Evolutionary conservation across 2,113 vertebrate genomes (phyloP).

Genomic region (Thoracochromis brauschi): DNA sequence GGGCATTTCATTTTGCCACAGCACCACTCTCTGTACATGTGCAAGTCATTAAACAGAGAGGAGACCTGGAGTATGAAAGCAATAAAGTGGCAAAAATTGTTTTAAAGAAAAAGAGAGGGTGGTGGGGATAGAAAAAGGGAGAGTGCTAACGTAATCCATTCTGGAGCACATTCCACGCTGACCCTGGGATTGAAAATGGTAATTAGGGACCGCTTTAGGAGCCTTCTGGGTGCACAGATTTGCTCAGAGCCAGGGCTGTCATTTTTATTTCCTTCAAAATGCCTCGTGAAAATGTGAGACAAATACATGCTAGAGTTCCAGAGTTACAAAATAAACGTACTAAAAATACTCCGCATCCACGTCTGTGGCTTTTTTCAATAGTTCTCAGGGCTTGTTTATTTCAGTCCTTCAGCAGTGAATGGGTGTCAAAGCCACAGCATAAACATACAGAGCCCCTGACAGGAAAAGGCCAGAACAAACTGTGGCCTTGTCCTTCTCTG

Average conservation of each 20-base stretch:
- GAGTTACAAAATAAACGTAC: slow-evolving; percentile 48
- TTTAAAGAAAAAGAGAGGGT: not conserved
- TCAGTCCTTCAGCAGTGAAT: slow-evolving; percentile 39
- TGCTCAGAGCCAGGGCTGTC: slow-evolving; percentile 18
- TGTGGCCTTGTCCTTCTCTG: slow-evolving; percentile 40
- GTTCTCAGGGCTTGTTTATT: slow-evolving; percentile 60
- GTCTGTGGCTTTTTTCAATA: slow-evolving; percentile 11
- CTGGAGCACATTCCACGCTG: slow-evolving; percentile 63
- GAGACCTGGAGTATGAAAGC: slow-evolving; percentile 22
- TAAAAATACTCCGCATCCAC: slow-evolving; percentile 44
- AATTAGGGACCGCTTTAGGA: slow-evolving; percentile 65
- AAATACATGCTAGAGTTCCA: slow-evolving; percentile 59
- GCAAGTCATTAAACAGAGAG: slow-evolving; percentile 54
- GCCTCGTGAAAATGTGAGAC: slow-evolving; percentile 40
- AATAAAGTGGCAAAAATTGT: slow-evolving; percentile 15
- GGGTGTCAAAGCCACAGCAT: slow-evolving; percentile 52
- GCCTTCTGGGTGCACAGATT: slow-evolving; percentile 23
- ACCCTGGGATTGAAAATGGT: slow-evolving; percentile 57
- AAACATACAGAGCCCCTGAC: slow-evolving; percentile 42
- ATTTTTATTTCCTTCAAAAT: slow-evolving; percentile 49
- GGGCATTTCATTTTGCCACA: slow-evolving; percentile 37
- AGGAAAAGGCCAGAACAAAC: slow-evolving; percentile 57
- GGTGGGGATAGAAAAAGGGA: not conserved
- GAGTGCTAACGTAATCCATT: slow-evolving; percentile 60
- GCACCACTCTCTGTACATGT: slow-evolving; percentile 47